Evolutionary conservation across 37 sponge, comb jelly and placozoan species (phyloP).

Genomic region (Diacarnus erythraeanus): DNA sequence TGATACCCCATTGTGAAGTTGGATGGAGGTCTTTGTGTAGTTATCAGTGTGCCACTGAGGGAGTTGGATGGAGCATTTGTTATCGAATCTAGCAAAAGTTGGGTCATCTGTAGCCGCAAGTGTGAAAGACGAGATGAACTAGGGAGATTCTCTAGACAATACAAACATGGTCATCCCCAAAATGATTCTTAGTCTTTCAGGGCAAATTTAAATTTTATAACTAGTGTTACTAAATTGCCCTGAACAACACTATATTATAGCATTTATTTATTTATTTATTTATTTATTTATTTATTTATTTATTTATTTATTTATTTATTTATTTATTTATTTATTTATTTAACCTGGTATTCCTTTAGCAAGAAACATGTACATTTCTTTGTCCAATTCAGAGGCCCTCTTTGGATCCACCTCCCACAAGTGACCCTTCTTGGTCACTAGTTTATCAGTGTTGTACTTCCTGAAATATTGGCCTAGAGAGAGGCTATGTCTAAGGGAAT

Average conservation of each 20-base stretch:
- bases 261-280: background rate
- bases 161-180: background rate
- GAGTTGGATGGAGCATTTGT: background rate
- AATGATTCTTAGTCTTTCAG: too few species aligned
- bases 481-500: conserved; percentile 21
- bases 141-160: conserved; percentile 1
- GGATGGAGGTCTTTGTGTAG: background rate
- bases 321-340: background rate
- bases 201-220: too few species aligned
- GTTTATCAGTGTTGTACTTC: background rate
- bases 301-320: background rate
- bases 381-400: conserved; percentile 12
- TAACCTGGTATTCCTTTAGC: conserved; percentile 4
- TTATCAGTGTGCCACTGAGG: background rate
- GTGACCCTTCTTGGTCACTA: conserved; percentile 9
- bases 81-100: background rate
- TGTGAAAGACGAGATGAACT: conserved; percentile 3
- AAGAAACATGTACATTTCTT: conserved; percentile 19
- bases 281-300: background rate
- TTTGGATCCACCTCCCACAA: conserved; percentile 26
- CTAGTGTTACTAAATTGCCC: too few species aligned
- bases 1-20: background rate
- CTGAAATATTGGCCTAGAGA: conserved; percentile 34
- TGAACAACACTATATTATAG: background rate
- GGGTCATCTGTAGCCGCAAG: background rate